Percentiles rank a stretch among this genome's conserved stretches.
Conservation (phyloP, 2,797 vertebrate genomes). For the Eulemur albifrons region DNA sequence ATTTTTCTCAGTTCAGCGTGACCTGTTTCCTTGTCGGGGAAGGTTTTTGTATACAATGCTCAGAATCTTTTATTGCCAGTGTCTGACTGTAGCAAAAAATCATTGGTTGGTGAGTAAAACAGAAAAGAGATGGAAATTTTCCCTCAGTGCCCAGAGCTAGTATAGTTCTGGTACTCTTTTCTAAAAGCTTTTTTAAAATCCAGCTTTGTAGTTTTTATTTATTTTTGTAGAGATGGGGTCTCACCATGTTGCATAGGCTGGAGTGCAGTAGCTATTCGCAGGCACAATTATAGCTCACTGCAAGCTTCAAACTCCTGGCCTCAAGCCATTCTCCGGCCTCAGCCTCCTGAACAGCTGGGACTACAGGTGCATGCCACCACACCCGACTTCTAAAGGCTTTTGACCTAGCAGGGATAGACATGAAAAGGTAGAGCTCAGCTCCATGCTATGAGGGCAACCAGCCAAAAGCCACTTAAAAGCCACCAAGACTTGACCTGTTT, state of each 20-base stretch:
- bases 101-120: not conserved
- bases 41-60: not conserved
- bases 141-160: not conserved
- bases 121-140: not conserved
- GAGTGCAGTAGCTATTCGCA: not conserved
- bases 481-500: not conserved
- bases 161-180: not conserved
- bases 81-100: not conserved
- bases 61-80: not conserved
- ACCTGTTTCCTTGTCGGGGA: not conserved
- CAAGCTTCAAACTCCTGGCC: not conserved
- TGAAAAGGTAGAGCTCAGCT: not conserved
- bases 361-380: not conserved
- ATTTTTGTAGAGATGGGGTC: not conserved
- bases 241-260: not conserved
- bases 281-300: not conserved
- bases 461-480: not conserved
- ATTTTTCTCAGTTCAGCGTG: not conserved
- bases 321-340: not conserved
- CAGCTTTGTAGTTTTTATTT: not conserved
- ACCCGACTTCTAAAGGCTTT: not conserved
- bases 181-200: not conserved
- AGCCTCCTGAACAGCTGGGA: not conserved
- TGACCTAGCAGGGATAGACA: not conserved
- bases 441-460: not conserved